phyloP scores from a whole-genome alignment of 1,140 invertebrate species.

The Nebria ingens region DNA sequence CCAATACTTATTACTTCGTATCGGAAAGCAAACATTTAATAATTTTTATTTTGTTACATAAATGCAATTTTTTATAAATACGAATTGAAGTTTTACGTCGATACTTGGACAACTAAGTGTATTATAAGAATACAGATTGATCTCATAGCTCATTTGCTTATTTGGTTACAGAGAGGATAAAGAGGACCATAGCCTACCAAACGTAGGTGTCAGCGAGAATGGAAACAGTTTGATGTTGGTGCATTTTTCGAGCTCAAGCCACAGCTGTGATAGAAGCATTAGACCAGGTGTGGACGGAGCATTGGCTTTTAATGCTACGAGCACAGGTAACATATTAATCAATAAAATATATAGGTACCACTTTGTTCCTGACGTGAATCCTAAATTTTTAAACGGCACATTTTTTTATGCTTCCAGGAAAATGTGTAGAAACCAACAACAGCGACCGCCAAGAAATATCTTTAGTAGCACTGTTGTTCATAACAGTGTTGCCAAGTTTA shows the following conservation, averaged over 20 bases:
- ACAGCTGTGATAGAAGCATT: constrained; percentile 43
- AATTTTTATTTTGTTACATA: too few species aligned
- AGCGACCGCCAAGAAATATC: background rate
- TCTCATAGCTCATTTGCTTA: background rate
- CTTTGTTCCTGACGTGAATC: too few species aligned
- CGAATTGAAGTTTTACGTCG: too few species aligned
- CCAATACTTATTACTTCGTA: too few species aligned
- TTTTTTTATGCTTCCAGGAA: constrained; percentile 13
- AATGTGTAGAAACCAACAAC: constrained; percentile 14
- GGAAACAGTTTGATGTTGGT: constrained; percentile 24
- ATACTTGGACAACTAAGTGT: too few species aligned
- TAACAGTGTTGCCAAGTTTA: background rate
- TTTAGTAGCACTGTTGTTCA: background rate
- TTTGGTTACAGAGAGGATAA: background rate
- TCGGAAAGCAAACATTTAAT: too few species aligned
- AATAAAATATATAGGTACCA: too few species aligned
- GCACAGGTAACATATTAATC: constrained; percentile 32
- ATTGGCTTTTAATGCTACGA: constrained; percentile 40
- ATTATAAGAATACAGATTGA: too few species aligned
- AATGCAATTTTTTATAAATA: too few species aligned
- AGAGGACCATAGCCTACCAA: background rate
- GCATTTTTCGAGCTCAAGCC: constrained; percentile 40
- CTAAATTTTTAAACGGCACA: too few species aligned
- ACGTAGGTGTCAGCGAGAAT: background rate
- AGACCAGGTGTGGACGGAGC: constrained; percentile 35